Percentiles rank a stretch among this genome's conserved stretches.
phyloP scores from a whole-genome alignment of 37 sponge, comb jelly and placozoan species.

The Eunapius fragilis region DNA sequence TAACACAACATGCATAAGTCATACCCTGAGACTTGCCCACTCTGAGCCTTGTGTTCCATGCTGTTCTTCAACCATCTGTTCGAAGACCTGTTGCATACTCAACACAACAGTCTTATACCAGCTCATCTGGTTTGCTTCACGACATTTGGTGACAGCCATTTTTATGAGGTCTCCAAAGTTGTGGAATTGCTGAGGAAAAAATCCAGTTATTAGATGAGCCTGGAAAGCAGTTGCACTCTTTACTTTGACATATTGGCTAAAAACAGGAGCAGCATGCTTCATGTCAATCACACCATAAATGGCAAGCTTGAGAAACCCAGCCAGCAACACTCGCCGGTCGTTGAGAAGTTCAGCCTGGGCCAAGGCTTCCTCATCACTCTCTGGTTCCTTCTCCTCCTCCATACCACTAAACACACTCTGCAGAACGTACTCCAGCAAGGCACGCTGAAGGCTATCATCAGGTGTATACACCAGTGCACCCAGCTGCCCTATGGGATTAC shows the following conservation, averaged over 20 bases:
- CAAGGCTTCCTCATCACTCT: constrained; percentile 60
- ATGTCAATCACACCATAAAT: constrained; percentile 76
- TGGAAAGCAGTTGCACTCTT: not conserved
- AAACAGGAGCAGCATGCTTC: constrained; percentile 76
- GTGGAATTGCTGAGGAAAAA: constrained; percentile 48
- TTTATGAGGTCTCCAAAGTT: constrained; percentile 84
- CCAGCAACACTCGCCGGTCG: constrained; percentile 74
- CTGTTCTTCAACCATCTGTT: constrained; percentile 32
- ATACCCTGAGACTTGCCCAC: constrained; percentile 64
- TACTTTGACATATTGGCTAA: constrained; percentile 84
- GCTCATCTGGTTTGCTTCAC: constrained; percentile 44
- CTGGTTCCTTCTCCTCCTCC: constrained; percentile 57
- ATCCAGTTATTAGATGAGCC: not conserved
- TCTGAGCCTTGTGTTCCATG: constrained; percentile 26
- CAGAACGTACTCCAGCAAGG: constrained; percentile 68
- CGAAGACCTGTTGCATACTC: constrained; percentile 28
- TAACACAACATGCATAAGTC: not conserved
- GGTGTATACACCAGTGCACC: constrained; percentile 54
- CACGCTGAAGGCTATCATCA: constrained; percentile 25
- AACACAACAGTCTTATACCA: constrained; percentile 64
- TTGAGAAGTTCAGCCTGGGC: constrained; percentile 76
- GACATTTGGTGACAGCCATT: constrained; percentile 57
- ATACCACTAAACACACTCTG: constrained; percentile 46
- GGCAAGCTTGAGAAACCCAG: constrained; percentile 82
- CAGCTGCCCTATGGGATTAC: constrained; percentile 4